Evolutionary conservation across 2,113 vertebrate species (phyloP), one percentile per base, ranked within the genome.

Genomic region (Pelvicachromis taeniatus): DNA sequence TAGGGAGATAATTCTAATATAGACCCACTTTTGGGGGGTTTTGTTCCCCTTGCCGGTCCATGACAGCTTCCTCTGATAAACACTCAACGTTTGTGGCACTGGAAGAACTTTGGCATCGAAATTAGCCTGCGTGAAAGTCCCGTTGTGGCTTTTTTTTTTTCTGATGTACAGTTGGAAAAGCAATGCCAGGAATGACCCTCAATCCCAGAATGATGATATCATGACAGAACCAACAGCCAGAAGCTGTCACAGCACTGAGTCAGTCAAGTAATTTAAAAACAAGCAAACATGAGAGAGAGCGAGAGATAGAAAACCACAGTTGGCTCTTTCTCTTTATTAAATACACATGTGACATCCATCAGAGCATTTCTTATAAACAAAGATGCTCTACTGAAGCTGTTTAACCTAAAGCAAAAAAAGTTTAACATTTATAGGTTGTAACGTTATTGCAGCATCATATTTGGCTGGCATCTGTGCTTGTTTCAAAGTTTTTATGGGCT

Each of bases 151-250:
- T 58, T 17, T 17, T 68, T 75, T 31, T 13, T 75, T 31, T 13
- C 63, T 82, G 17, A 23, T 84, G 23, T 12, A 23, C 21, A 52
- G 77, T 35, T 29, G 61, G 77, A 9, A 73, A 38, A 26, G 58
- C 68, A 6, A 16, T 19, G 17, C 80, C 68, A 73, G 56, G 59
- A 91, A 56, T n/a, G 78, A 82, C 81, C 73, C 29, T 29, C 35
- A 89, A 78, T 84, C 79, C 78, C 63, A 53, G 9, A 77, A 16
- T 16, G 10, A 70, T 81, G 80, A 85, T 35, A 73, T 85, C 85
- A 85, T 17, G 11, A 45, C 29, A 77, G 33, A 58, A 50, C 16
- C 13, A 4, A 8, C 1, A 50, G 89, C 80, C 65, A 73, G 73
- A 56, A 61, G 13, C 63, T 50, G 42, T 82, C 82, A 26, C 40